Conservation (phyloP, 2,113 vertebrate species). For the Microcebus murinus region DNA sequence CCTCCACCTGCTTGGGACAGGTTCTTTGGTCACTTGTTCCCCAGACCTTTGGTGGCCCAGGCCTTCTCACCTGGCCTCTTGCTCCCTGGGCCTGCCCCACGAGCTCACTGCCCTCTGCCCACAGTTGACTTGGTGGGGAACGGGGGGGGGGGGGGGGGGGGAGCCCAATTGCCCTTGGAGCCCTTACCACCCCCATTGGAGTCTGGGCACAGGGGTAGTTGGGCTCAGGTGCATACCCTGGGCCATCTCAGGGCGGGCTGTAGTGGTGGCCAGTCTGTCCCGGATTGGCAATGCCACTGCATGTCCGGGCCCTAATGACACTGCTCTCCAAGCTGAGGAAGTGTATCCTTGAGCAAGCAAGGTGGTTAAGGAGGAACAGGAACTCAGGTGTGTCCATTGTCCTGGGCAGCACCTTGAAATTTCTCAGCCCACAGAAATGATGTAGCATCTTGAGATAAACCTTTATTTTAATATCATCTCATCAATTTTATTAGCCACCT, state of each 20-base stretch:
- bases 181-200: neutral
- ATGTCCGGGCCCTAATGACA: neutral
- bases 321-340: neutral
- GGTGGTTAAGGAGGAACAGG: neutral
- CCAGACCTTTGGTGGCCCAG: neutral
- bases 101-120: neutral
- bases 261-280: neutral
- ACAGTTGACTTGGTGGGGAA: neutral
- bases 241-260: neutral
- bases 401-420: neutral
- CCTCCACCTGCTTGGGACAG: neutral
- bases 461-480: neutral
- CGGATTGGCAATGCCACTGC: neutral
- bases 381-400: neutral
- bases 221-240: neutral
- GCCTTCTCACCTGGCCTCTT: neutral
- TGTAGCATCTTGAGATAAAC: neutral
- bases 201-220: too few species aligned
- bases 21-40: neutral
- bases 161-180: neutral
- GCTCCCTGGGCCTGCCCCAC: neutral
- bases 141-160: fast-evolving
- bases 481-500: neutral
- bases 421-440: neutral
- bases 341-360: neutral